Base-by-base conservation (phyloP, 2,113 vertebrate species). In the Lepus timidus region DNA sequence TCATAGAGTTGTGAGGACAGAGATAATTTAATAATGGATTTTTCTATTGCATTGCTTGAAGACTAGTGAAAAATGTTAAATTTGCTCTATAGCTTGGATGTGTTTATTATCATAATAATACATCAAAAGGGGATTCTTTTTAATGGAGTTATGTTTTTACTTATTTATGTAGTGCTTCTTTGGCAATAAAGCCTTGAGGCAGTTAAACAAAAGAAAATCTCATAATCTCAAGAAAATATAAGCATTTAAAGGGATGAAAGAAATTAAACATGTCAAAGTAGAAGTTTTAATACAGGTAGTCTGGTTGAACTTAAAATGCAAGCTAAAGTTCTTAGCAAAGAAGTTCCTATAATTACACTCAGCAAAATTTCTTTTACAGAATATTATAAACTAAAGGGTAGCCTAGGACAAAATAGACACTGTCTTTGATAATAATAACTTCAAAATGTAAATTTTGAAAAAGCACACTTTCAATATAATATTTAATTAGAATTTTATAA, bases 401-500 rank as follows among this genome's bases (percentile, higher is more conserved):
- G n/a, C 29, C 16, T n/a, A 49, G 80, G 33, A 74, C 31, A 80
- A 88, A 84, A 58, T 81, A 8, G 22, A 36, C 9, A 79, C 9
- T 85, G 13, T 44, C 12, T 8, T 90, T 71, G 84, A 76, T 25
- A 94, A 74, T 23, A 80, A 87, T 89, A 13, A 58, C 55, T 93
- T 83, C 3, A 49, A 22, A 91, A 31, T 1, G 9, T n/a, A 91
- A 2, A 36, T 58, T 62, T n/a, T 58, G 12, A 58, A 58, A 58
- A 58, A 44, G 44, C 52, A 87, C 0, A 79, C 4, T 67, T 94
- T 92, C 20, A 33, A 64, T 36, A 87, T 39, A 58, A 39, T 86
- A 87, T 55, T 68, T 73, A 93, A 93, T 25, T 85, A 85, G 29
- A 88, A 29, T 51, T 88, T 92, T 85, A 20, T 68, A 73, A 84